Evolutionary conservation across 2,797 vertebrate genomes (phyloP), one percentile per base, ranked within the genome.

Genomic region (Sitta carolinensis): DNA sequence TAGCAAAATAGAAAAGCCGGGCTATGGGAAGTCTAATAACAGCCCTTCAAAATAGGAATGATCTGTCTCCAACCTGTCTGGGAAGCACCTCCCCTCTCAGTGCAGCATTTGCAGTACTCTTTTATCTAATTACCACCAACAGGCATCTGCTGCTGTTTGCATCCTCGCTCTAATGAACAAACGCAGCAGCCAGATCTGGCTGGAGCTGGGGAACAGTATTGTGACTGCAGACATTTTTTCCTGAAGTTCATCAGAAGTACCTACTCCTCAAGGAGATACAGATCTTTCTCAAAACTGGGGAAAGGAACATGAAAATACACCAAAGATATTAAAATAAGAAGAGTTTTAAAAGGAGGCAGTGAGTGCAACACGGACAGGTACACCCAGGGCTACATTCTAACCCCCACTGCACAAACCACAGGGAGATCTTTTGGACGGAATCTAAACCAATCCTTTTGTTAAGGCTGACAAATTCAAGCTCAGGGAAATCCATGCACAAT

Each of bases 61-160:
- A 52, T 80, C 27, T 67, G 23, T 67, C 74, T 79, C 47, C 84
- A 82, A 84, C 81, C 81, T 91, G 70, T 4, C 90, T 59, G 32
- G 52, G 42, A 90, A 93, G 88, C 64, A 92, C 57, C 64, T 87
- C 88, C 74, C 61, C 27, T 87, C 78, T 51, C 70, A 70, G 70
- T 54, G 89, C 86, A 82, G 83, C 75, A 74, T 63, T 87, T 66
- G 21, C 82, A 72, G 74, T 5, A 70, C 50, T 73, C 42, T 57
- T 86, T 85, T 61, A 77, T 85, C 57, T 95, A 89, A 95, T 93
- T 91, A 94, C 72, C 87, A 95, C 81, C 84, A 93, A 87, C 68
- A 91, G 84, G 81, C 89, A 93, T 75, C 94, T 89, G 90, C 93
- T 77, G 89, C 84, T 92, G 75, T 87, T 90, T 68, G 68, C 64